These are phyloP conservation scores for Limosa lapponica DNA, from an alignment of 2,797 vertebrate genomes.

Conservation along the genomic window DNA sequence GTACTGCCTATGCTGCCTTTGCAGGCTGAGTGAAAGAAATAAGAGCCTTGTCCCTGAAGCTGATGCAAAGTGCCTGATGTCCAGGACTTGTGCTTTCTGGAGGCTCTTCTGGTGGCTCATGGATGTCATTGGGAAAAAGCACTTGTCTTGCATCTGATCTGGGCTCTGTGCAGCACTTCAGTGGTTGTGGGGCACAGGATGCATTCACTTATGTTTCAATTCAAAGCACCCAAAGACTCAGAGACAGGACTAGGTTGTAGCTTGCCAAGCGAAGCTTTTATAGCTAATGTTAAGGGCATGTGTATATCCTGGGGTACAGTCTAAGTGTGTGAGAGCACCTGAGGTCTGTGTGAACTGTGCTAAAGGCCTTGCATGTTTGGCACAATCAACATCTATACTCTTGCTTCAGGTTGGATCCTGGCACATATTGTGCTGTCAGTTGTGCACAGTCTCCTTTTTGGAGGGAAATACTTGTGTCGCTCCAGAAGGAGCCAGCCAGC, in stretches of 20 bases:
- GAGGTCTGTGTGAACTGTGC: not conserved
- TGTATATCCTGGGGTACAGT: not conserved
- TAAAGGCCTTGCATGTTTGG: not conserved
- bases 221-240: not conserved
- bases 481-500: conserved; percentile 7
- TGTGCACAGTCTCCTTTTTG: not conserved
- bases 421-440: not conserved
- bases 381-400: not conserved
- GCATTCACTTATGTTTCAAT: not conserved
- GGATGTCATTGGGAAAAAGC: not conserved
- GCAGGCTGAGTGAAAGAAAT: not conserved
- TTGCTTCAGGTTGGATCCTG: not conserved
- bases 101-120: not conserved
- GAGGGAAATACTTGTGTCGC: not conserved
- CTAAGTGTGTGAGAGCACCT: not conserved
- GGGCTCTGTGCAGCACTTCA: not conserved
- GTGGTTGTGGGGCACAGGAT: not conserved
- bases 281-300: not conserved
- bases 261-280: not conserved
- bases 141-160: not conserved
- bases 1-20: not conserved
- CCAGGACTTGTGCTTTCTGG: not conserved
- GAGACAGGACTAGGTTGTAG: not conserved
- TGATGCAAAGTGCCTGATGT: not conserved
- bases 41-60: not conserved